Base-by-base conservation (phyloP, 2,113 vertebrate species). In the Rhizomys pruinosus region DNA sequence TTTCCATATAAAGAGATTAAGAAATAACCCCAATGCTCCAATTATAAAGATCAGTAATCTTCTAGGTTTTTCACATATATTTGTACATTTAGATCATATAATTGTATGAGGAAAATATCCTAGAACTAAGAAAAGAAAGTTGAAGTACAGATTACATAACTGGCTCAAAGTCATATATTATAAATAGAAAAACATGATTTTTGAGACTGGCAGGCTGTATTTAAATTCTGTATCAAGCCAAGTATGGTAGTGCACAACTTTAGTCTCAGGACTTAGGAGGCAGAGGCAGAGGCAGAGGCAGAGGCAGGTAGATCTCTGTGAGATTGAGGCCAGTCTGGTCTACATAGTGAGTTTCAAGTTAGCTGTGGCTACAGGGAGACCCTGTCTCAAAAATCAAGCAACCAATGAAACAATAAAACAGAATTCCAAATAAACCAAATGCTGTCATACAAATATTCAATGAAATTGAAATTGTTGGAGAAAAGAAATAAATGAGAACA, bases 1-100 rank as follows among this genome's bases (percentile, higher is more conserved):
- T 85, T 76, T 66, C 27, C 32, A 73, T 88, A 95, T 27, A 93
- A 66, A 77, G 44, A 90, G 3, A 84, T 89, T 52, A 91, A 77
- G 9, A 93, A 95, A 39, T 64, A 84, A 77, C 3, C 3, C 25
- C 64, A 87, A 61, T 27, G 3, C 47, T 87, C 84, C 80, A 79
- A 80, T 77, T 85, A 29, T 4, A 74, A 78, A 34, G 72, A 52
- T 27, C 37, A 92, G 52, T 73, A 76, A 90, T 87, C 68, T 52
- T 90, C 34, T 78, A 84, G 82, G 3, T 9, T 64, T 79, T 89
- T 74, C 72, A 47, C 10, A 71, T 55, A 15, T 32, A 69, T 91
- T 94, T 79, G 90, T 6, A 90, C 9, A 69, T 81, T 57, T 87
- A 81, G 72, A 47, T 23, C 10, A 71, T 78, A 39, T 32, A 89